These are phyloP conservation scores for Leistus spinibarbis DNA, from an alignment of 2,888 invertebrate genomes.

Conservation along the genomic window DNA sequence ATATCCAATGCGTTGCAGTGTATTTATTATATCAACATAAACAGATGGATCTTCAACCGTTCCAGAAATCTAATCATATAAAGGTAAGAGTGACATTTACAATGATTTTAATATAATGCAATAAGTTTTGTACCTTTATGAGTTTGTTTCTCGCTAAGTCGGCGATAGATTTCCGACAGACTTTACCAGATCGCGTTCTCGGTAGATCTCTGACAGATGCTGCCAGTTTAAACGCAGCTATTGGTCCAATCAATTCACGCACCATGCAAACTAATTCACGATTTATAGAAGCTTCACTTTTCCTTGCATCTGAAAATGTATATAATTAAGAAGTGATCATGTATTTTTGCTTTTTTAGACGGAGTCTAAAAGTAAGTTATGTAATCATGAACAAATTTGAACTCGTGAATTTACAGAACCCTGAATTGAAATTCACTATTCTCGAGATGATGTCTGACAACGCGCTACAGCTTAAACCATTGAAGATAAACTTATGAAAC, in stretches of 20 bases:
- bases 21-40: conserved; percentile 76
- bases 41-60: conserved; percentile 89
- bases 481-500: too few relatives aligned
- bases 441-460: too few relatives aligned
- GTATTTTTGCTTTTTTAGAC: too few relatives aligned
- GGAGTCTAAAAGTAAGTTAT: too few relatives aligned
- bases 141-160: conserved; percentile 82
- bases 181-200: conserved; percentile 85
- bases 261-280: conserved; percentile 65
- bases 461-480: too few relatives aligned
- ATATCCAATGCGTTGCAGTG: conserved; percentile 76
- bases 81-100: conserved; percentile 19
- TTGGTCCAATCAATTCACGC: conserved; percentile 77
- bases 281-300: conserved; percentile 61
- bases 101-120: background rate
- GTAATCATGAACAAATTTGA: too few relatives aligned
- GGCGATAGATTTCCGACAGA: conserved; percentile 79
- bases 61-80: conserved; percentile 67
- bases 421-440: too few relatives aligned
- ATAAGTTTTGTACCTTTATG: conserved; percentile 65
- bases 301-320: conserved; percentile 56
- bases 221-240: conserved; percentile 84
- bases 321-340: too few relatives aligned
- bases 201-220: conserved; percentile 82
- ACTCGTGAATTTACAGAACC: too few relatives aligned